Conservation (phyloP, 2,113 vertebrate species). For the Psettodes erumei region DNA sequence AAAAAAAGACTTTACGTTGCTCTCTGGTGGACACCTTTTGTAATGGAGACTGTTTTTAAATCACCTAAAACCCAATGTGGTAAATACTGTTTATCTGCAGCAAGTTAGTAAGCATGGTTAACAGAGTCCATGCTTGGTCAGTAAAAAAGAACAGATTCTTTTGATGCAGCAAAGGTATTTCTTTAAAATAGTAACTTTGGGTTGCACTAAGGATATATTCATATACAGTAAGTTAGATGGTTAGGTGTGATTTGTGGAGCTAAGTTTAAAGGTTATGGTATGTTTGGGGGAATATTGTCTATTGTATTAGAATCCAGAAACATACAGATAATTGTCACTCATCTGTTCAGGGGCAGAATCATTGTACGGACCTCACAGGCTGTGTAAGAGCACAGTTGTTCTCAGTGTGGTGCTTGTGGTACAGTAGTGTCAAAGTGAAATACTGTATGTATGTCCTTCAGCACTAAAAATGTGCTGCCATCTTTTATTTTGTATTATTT, state of each 20-base stretch:
- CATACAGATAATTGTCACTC: neutral
- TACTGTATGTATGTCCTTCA: too few relatives aligned
- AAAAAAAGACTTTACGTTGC: neutral
- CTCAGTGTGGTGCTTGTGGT: too few relatives aligned
- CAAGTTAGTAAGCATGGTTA: neutral
- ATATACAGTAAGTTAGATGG: neutral
- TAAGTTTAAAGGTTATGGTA: neutral
- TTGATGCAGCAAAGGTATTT: neutral
- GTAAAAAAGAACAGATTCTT: neutral
- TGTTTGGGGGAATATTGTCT: neutral
- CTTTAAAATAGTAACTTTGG: neutral
- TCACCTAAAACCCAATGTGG: neutral
- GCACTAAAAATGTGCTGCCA: too few relatives aligned
- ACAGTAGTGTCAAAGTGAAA: too few relatives aligned
- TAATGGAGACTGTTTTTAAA: neutral
- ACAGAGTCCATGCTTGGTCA: neutral
- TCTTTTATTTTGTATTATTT: too few relatives aligned
- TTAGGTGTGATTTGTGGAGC: neutral
- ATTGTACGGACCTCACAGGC: too few relatives aligned
- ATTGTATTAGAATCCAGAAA: neutral
- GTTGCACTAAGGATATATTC: neutral
- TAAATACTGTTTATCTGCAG: neutral
- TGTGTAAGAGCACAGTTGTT: too few relatives aligned
- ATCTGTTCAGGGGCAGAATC: neutral
- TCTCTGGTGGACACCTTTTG: constrained; percentile 5